phyloP scores from a whole-genome alignment of 2,888 invertebrate genomes.

The Thymelicus lineola region DNA sequence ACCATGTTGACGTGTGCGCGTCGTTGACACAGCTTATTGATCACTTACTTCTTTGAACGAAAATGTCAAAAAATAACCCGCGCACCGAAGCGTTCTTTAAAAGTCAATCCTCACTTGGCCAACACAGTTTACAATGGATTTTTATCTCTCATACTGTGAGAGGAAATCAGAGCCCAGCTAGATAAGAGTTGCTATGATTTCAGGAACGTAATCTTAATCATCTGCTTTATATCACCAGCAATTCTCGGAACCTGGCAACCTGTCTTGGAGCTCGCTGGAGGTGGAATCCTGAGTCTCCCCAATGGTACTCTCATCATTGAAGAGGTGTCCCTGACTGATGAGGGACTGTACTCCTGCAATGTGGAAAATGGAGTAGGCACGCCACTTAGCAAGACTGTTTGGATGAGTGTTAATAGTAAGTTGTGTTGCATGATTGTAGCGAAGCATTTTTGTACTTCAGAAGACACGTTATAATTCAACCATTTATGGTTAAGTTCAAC shows the following conservation, averaged over 20 bases:
- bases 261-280: constrained; percentile 76
- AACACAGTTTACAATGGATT: too few relatives aligned
- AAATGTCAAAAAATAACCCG: too few relatives aligned
- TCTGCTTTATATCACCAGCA: constrained; percentile 50
- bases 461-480: too few relatives aligned
- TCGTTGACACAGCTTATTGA: too few relatives aligned
- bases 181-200: background rate
- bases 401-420: constrained; percentile 82
- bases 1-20: too few relatives aligned
- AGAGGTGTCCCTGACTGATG: constrained; percentile 75
- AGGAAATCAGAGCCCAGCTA: too few relatives aligned
- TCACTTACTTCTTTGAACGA: too few relatives aligned
- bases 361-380: constrained; percentile 82
- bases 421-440: constrained; percentile 29
- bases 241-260: constrained; percentile 80
- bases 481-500: too few relatives aligned
- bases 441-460: too few relatives aligned
- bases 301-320: constrained; percentile 78
- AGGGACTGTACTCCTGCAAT: constrained; percentile 80
- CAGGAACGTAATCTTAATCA: background rate
- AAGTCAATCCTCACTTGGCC: too few relatives aligned
- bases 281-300: constrained; percentile 76
- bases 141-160: too few relatives aligned
- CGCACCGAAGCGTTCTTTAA: too few relatives aligned
- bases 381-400: constrained; percentile 78